phyloP scores from a whole-genome alignment of 1,140 invertebrate genomes.

The Chlorops oryzae region DNA sequence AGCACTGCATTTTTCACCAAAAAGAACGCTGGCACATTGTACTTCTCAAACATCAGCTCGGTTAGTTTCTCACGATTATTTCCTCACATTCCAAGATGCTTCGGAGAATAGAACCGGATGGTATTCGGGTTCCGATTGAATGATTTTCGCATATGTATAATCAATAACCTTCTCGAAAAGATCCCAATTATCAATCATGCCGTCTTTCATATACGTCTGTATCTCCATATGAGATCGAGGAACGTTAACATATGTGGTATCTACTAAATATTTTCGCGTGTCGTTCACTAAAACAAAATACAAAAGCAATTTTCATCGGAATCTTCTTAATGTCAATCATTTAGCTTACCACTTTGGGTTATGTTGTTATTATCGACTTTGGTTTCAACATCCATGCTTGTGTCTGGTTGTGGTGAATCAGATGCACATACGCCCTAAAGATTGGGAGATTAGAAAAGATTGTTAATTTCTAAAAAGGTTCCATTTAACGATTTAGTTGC shows the following conservation, averaged over 20 bases:
- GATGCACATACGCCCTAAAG: conserved; percentile 59
- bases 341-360: conserved; percentile 49
- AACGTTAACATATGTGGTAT: conserved; percentile 81
- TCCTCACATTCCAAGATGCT: conserved; percentile 83
- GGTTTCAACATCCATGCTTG: conserved; percentile 55
- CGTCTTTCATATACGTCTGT: conserved; percentile 84
- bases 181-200: conserved; percentile 95
- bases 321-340: too few relatives aligned
- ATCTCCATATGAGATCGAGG: conserved; percentile 82
- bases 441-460: too few relatives aligned
- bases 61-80: conserved; percentile 84
- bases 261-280: conserved; percentile 72
- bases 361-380: conserved; percentile 60
- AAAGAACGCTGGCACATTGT: conserved; percentile 92
- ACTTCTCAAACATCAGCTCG: conserved; percentile 94
- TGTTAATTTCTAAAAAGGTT: too few relatives aligned
- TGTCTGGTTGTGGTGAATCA: conserved; percentile 51
- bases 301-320: too few relatives aligned
- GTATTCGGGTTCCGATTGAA: conserved; percentile 77
- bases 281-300: conserved; percentile 22
- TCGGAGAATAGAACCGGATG: conserved; percentile 93
- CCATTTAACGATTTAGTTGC: too few relatives aligned
- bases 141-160: conserved; percentile 79
- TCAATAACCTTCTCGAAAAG: conserved; percentile 88
- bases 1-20: conserved; percentile 91